Conservation (phyloP, 2,888 invertebrate species). For the Pogonocherus hispidulus region DNA sequence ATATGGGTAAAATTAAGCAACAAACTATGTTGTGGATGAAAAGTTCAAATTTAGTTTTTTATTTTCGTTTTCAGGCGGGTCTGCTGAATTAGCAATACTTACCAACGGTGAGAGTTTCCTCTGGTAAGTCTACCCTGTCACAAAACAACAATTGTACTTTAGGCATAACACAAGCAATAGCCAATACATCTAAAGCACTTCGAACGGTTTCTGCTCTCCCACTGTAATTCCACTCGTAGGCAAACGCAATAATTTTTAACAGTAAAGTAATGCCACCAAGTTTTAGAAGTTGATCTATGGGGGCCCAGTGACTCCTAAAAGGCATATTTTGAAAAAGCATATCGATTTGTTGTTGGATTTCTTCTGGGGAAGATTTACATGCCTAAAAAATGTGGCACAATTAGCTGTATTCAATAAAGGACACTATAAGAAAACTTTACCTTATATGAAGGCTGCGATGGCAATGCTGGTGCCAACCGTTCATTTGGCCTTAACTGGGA, state of each 20-base stretch:
- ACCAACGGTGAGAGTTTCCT: conserved; percentile 82
- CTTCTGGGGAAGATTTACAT: conserved; percentile 80
- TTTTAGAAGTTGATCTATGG: conserved; percentile 88
- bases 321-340: conserved; percentile 83
- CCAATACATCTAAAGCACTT: conserved; percentile 88
- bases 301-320: conserved; percentile 86
- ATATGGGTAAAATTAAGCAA: too few species aligned
- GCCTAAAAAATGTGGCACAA: conserved; percentile 66
- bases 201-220: conserved; percentile 88
- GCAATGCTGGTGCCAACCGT: conserved; percentile 60
- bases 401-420: not conserved
- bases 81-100: too few species aligned
- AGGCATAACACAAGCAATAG: conserved; percentile 91
- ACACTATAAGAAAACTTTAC: conserved; percentile 46
- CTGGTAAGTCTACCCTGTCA: conserved; percentile 82
- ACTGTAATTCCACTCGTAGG: conserved; percentile 93
- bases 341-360: conserved; percentile 89
- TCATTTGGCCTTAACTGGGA: conserved; percentile 69
- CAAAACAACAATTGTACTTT: conserved; percentile 82
- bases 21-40: too few species aligned
- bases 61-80: too few species aligned
- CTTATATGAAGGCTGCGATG: conserved; percentile 69
- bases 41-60: too few species aligned
- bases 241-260: conserved; percentile 88
- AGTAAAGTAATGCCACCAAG: conserved; percentile 87